Evolutionary conservation across 35 echinoderm and acorn worm species (phyloP).

Genomic region (Patiria miniata): DNA sequence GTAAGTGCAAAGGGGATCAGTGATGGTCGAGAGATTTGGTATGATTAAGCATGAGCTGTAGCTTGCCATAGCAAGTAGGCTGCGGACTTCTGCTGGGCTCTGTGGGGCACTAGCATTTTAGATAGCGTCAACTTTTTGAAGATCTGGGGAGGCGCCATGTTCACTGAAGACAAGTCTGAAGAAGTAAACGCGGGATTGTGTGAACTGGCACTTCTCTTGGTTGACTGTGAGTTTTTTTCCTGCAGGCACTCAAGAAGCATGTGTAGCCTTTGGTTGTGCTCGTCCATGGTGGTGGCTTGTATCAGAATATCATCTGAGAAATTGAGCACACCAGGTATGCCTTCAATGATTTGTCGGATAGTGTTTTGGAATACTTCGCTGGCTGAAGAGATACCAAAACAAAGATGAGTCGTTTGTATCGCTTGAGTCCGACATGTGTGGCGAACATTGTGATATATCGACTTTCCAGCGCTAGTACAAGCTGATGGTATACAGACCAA

Average conservation of each 20-base stretch:
- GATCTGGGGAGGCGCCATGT: slow-evolving; percentile 65
- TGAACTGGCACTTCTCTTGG: slow-evolving; percentile 63
- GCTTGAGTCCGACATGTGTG: slow-evolving; percentile 62
- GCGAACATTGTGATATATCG: slow-evolving; percentile 77
- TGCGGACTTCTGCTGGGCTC: slow-evolving; percentile 56
- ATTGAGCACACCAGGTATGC: slow-evolving; percentile 55
- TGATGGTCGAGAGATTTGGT: slow-evolving; percentile 57
- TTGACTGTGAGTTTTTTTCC: slow-evolving; percentile 48
- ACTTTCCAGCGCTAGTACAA: slow-evolving; percentile 55
- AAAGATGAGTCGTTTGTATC: slow-evolving; percentile 75
- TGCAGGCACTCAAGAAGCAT: slow-evolving; percentile 47
- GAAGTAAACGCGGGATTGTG: slow-evolving; percentile 37
- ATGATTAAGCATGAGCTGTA: slow-evolving; percentile 55
- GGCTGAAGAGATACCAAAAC: not conserved
- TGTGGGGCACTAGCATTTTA: slow-evolving; percentile 35
- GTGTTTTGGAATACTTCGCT: slow-evolving; percentile 71
- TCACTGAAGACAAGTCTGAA: slow-evolving; percentile 59
- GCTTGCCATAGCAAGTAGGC: slow-evolving; percentile 78
- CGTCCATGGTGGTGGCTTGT: slow-evolving; percentile 28
- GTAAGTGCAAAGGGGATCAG: slow-evolving; percentile 54
- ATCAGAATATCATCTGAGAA: slow-evolving; percentile 71
- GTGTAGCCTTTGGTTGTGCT: slow-evolving; percentile 61
- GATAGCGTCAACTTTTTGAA: slow-evolving; percentile 58
- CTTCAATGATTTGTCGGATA: slow-evolving; percentile 54
- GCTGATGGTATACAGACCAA: slow-evolving; percentile 71